Conservation (phyloP, 1,140 invertebrate genomes). For the Leptonema lineaticorne region DNA sequence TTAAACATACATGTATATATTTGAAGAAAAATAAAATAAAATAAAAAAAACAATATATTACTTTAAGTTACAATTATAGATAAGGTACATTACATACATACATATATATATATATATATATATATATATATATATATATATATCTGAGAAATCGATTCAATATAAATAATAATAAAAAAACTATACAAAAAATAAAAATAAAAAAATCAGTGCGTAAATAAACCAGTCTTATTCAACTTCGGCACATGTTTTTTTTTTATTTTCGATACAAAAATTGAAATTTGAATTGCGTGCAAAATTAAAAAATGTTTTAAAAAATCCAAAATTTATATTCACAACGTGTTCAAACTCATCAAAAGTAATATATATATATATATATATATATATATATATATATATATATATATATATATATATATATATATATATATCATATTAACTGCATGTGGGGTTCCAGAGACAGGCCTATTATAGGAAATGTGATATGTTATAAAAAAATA, state of each 20-base stretch:
- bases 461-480: no score
- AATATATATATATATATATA: no score
- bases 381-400: no score
- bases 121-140: background rate
- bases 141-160: no score
- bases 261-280: background rate
- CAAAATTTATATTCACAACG: no score
- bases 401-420: no score
- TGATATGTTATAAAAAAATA: no score
- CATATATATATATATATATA: background rate
- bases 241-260: background rate
- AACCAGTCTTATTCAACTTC: background rate
- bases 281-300: background rate
- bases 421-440: no score
- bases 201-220: background rate
- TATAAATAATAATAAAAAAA: no score
- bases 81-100: background rate
- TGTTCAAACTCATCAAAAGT: no score
- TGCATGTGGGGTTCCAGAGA: no score
- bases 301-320: background rate
- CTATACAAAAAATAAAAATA: background rate
- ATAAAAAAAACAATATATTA: background rate
- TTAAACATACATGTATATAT: no score
- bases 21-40: background rate
- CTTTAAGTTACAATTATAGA: background rate